Evolutionary conservation across 2,113 vertebrate species (phyloP).

Genomic region (Solenodon paradoxus): DNA sequence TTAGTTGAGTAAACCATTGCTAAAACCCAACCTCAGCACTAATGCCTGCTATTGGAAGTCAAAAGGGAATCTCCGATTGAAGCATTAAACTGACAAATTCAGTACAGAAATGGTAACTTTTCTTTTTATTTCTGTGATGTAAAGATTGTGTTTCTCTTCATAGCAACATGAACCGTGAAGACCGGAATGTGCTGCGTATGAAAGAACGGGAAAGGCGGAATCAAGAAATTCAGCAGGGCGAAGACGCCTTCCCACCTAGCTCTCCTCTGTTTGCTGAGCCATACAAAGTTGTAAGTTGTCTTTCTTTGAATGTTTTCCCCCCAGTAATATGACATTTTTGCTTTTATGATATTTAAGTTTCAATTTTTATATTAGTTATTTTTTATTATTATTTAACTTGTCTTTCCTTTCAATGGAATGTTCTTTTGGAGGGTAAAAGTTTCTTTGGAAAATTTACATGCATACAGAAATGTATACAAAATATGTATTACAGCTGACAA

Average conservation of each 20-base stretch:
- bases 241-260: slow-evolving; percentile 96
- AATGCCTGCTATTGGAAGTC: background rate
- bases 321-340: background rate
- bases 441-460: background rate
- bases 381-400: background rate
- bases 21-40: background rate
- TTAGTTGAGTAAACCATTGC: slow-evolving; percentile 28
- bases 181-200: slow-evolving; percentile 99
- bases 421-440: background rate
- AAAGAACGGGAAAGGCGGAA: slow-evolving; percentile 94
- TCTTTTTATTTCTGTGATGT: slow-evolving; percentile 63
- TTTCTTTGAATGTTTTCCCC: background rate
- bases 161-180: slow-evolving; percentile 99
- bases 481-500: background rate
- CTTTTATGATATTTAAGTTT: slow-evolving; percentile 6
- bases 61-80: background rate
- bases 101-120: slow-evolving; percentile 8
- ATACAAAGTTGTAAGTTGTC: slow-evolving; percentile 96
- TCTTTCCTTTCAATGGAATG: background rate
- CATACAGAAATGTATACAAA: background rate
- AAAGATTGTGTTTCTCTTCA: slow-evolving; percentile 82
- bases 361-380: slow-evolving; percentile 19
- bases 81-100: background rate
- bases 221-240: slow-evolving; percentile 94
- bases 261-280: slow-evolving; percentile 98